These are phyloP conservation scores for Poecilia gillii DNA, from an alignment of 2,797 vertebrate genomes.

Conservation along the genomic window DNA sequence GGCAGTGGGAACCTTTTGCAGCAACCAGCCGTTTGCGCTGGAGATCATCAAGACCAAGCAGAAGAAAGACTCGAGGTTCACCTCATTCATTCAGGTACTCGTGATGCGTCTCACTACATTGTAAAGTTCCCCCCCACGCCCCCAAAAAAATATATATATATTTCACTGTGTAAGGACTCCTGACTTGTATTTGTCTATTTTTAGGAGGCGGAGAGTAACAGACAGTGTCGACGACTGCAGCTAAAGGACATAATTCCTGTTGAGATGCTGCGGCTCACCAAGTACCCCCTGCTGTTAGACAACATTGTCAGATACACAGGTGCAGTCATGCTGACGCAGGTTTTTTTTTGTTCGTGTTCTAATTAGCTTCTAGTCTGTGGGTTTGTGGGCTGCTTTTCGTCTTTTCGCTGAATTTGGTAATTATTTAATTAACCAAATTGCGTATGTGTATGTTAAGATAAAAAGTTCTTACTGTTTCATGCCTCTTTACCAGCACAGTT, in stretches of 20 bases:
- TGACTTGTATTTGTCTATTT: slow-evolving; percentile 37
- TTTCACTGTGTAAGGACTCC: background rate
- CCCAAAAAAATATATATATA: background rate
- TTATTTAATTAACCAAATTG: background rate
- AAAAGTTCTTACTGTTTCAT: background rate
- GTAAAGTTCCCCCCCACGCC: background rate
- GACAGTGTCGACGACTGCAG: slow-evolving; percentile 91
- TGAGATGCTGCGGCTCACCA: slow-evolving; percentile 96
- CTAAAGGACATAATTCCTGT: slow-evolving; percentile 98
- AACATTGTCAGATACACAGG: slow-evolving; percentile 98
- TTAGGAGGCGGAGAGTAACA: slow-evolving; percentile 97
- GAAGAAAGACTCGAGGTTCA: slow-evolving; percentile 96
- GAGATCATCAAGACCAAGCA: slow-evolving; percentile 97
- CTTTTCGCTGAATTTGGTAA: background rate
- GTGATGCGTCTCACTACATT: background rate
- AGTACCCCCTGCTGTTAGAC: slow-evolving; percentile 96
- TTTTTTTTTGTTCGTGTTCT: slow-evolving; percentile 10
- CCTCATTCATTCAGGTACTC: slow-evolving; percentile 91
- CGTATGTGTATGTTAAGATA: too few species aligned
- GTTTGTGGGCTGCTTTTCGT: background rate
- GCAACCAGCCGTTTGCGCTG: slow-evolving; percentile 96
- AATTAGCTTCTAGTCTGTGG: background rate
- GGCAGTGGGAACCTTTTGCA: slow-evolving; percentile 95
- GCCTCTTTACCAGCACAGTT: background rate
- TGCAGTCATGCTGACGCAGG: slow-evolving; percentile 57